Evolutionary conservation across 2,113 vertebrate species (phyloP).

Genomic region (Gallinago undulata): DNA sequence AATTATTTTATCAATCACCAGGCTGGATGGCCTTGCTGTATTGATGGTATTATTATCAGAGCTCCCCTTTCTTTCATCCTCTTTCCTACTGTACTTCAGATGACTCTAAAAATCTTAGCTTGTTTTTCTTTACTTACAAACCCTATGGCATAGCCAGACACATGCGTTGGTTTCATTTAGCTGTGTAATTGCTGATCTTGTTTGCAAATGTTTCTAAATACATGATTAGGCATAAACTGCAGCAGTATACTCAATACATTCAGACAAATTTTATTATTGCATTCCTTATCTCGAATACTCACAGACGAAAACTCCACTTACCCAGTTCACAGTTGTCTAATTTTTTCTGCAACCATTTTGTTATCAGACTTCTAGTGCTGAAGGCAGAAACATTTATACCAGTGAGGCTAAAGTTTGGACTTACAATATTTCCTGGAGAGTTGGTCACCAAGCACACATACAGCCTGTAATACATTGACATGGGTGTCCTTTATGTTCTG

Average conservation of each 20-base stretch:
- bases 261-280: slow-evolving; percentile 24
- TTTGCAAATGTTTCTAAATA: slow-evolving; percentile 40
- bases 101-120: neutral
- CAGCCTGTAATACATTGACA: fast-evolving
- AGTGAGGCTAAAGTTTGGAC: neutral
- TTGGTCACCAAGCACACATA: neutral
- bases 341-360: neutral
- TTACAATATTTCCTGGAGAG: no score
- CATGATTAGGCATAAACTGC: slow-evolving; percentile 19
- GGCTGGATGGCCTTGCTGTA: neutral
- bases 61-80: fast-evolving
- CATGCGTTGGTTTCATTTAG: neutral
- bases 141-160: neutral
- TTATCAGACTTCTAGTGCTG: neutral
- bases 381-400: neutral
- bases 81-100: neutral
- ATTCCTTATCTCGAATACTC: neutral
- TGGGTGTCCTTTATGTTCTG: fast-evolving
- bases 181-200: slow-evolving; percentile 19
- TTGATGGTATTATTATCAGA: neutral
- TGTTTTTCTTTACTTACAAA: neutral
- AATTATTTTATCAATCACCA: neutral
- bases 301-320: neutral
- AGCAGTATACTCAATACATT: neutral
- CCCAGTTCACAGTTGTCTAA: neutral